A percentile compares a stretch with the other conserved stretches of the same genome.
These are phyloP conservation scores for Leptura quadrifasciata DNA, from an alignment of 2,888 invertebrate species.

Conservation along the genomic window DNA sequence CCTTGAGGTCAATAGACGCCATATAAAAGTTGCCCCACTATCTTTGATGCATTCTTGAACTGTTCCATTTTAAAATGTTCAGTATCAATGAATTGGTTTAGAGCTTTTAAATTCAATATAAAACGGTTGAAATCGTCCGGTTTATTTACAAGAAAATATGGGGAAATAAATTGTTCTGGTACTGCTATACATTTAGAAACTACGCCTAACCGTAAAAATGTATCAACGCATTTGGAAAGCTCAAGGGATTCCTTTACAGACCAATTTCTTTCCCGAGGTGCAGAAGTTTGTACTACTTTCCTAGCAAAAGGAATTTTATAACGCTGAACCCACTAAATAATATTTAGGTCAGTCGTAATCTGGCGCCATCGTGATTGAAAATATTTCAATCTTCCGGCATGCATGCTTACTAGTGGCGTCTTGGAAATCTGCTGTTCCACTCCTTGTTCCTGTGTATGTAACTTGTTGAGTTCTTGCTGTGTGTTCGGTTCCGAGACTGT, in stretches of 20 bases:
- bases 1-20: too few species aligned
- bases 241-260: slow-evolving; percentile 13
- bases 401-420: slow-evolving; percentile 23
- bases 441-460: slow-evolving; percentile 4
- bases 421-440: too few species aligned
- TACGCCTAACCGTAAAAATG: slow-evolving; percentile 7
- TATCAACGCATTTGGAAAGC: slow-evolving; percentile 18
- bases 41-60: not conserved
- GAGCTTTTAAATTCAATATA: not conserved
- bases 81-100: not conserved
- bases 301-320: slow-evolving; percentile 2
- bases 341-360: slow-evolving; percentile 9
- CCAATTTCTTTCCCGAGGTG: slow-evolving; percentile 2
- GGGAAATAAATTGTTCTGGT: slow-evolving; percentile 14
- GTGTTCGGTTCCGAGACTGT: slow-evolving; percentile 5
- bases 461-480: slow-evolving; percentile 11
- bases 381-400: slow-evolving; percentile 2
- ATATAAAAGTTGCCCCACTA: not conserved
- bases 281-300: slow-evolving; percentile 5
- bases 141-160: slow-evolving; percentile 7
- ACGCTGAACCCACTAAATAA: not conserved
- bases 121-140: not conserved
- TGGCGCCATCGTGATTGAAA: slow-evolving; percentile 20
- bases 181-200: slow-evolving; percentile 13
- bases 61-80: not conserved